These are phyloP conservation scores for Centruroides vittatus DNA, from an alignment of 1,140 invertebrate species.

Conservation along the genomic window DNA sequence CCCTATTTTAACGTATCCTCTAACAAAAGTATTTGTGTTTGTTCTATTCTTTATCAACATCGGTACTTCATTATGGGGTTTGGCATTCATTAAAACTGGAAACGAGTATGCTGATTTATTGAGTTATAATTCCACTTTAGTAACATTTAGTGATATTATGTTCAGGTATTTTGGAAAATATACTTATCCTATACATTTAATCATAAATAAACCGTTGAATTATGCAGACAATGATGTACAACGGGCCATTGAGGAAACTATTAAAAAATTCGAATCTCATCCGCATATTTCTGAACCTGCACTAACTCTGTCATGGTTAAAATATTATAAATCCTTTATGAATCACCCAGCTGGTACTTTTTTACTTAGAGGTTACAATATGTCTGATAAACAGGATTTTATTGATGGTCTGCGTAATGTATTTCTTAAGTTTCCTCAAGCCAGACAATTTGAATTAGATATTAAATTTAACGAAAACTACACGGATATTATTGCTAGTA, in stretches of 20 bases:
- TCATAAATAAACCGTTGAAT: slow-evolving; percentile 65
- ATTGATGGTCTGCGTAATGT: slow-evolving; percentile 57
- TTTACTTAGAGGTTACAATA: slow-evolving; percentile 44
- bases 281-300: no score
- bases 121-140: no score
- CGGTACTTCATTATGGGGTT: no score
- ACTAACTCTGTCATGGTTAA: slow-evolving; percentile 52
- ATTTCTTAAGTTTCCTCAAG: slow-evolving; percentile 24
- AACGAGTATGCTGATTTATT: no score
- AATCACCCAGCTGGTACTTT: slow-evolving; percentile 51
- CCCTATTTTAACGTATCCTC: no score
- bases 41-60: no score
- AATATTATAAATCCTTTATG: slow-evolving; percentile 64
- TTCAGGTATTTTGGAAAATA: slow-evolving; percentile 63
- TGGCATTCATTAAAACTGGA: no score
- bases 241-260: slow-evolving; percentile 58
- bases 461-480: slow-evolving; percentile 62
- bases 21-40: no score
- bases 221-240: slow-evolving; percentile 68
- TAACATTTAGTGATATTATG: no score
- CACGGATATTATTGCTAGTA: slow-evolving; percentile 59
- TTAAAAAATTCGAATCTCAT: slow-evolving; percentile 53
- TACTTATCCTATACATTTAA: slow-evolving; percentile 75
- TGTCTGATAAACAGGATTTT: slow-evolving; percentile 58
- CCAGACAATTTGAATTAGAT: slow-evolving; percentile 59